A percentile compares a stretch with the other conserved stretches of the same genome.
These are phyloP conservation scores for Scalopus aquaticus DNA, from an alignment of 2,113 vertebrate species.

Conservation along the genomic window DNA sequence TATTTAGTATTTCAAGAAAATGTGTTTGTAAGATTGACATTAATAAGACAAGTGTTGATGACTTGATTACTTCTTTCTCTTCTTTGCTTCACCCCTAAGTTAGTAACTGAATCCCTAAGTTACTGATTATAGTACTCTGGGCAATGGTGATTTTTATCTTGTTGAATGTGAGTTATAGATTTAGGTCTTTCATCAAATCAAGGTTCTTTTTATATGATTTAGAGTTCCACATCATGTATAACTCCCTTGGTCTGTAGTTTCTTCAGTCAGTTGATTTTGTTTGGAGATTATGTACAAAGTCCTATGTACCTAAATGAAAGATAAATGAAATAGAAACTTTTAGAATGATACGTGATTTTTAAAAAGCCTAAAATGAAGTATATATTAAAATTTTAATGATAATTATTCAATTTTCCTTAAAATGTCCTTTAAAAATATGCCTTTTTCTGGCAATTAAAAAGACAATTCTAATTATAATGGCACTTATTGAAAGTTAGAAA, in stretches of 20 bases:
- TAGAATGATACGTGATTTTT: not conserved
- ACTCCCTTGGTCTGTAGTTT: not conserved
- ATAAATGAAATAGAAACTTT: not conserved
- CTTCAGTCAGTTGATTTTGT: not conserved
- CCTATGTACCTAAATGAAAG: not conserved
- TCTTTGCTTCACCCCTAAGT: not conserved
- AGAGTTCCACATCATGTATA: conserved; percentile 31
- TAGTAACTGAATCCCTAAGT: not conserved
- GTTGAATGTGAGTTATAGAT: conserved; percentile 14
- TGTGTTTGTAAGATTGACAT: not conserved
- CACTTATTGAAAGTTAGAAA: not conserved
- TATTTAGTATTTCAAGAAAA: conserved; percentile 7
- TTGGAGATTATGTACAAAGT: not conserved
- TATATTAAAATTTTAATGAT: not conserved
- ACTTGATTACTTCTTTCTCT: not conserved
- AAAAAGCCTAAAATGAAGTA: not conserved
- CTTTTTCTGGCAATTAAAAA: not conserved
- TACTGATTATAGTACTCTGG: not conserved
- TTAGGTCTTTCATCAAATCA: not conserved
- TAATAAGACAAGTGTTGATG: conserved; percentile 17
- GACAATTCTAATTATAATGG: not conserved
- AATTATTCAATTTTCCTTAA: not conserved
- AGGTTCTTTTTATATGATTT: conserved; percentile 19
- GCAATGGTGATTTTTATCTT: not conserved
- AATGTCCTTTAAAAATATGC: not conserved